Percentiles rank a stretch among this genome's conserved stretches.
These are phyloP conservation scores for Caradrina clavipalpis DNA, from an alignment of 2,888 invertebrate species.

Conservation along the genomic window DNA sequence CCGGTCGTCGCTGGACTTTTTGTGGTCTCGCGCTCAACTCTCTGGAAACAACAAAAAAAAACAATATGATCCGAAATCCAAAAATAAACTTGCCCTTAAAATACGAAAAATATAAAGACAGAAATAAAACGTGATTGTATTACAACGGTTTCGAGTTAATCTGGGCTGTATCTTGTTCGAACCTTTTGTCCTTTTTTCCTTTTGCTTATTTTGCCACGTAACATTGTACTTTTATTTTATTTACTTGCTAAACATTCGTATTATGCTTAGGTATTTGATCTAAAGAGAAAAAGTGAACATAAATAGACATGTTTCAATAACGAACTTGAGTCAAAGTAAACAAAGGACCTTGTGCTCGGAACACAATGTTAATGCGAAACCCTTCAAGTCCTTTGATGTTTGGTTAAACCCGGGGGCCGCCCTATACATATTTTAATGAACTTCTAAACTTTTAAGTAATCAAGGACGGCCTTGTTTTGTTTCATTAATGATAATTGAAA, in stretches of 20 bases:
- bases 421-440: constrained; percentile 55
- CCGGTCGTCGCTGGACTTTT: constrained; percentile 87
- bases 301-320: constrained; percentile 43
- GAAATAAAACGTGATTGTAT: constrained; percentile 46
- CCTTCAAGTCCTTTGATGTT: constrained; percentile 48
- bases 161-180: constrained; percentile 20
- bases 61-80: constrained; percentile 17
- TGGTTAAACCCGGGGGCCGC: constrained; percentile 35
- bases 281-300: constrained; percentile 41
- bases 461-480: constrained; percentile 37
- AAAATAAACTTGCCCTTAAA: constrained; percentile 50
- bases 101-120: constrained; percentile 21
- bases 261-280: constrained; percentile 22
- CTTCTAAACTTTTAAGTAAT: constrained; percentile 49
- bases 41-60: constrained; percentile 75
- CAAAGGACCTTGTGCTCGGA: constrained; percentile 47
- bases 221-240: constrained; percentile 15
- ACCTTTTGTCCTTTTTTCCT: constrained; percentile 14
- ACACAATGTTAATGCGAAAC: constrained; percentile 49
- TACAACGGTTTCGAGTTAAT: constrained; percentile 36
- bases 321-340: constrained; percentile 43
- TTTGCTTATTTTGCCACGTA: constrained; percentile 25
- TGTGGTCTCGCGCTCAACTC: constrained; percentile 85
- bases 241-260: constrained; percentile 18
- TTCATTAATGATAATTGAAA: constrained; percentile 51